Base-by-base conservation (phyloP, 2,888 invertebrate genomes). In the Oscheius myriophilus region DNA sequence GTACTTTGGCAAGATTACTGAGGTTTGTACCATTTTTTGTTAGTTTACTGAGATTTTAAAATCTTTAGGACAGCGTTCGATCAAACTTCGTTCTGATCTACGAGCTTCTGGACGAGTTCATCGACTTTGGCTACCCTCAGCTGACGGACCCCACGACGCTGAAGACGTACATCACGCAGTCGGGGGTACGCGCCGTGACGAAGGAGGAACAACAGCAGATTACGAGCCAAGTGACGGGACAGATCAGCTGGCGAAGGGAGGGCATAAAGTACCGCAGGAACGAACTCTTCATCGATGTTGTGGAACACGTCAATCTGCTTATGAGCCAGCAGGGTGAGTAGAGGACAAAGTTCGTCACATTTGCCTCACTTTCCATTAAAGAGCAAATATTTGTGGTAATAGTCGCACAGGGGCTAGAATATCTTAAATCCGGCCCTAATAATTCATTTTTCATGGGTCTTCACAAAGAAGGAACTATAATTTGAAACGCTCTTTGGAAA, bases 81-180 rank as follows among this genome's bases (percentile, higher is more conserved):
- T 98, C 98, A 87, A 98, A 98, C 89, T 99, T 99, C 89, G 98
- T 99, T n/a, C 91, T 98, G 25, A 98, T 98, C 84, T 98, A 98
- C 87, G 98, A 98, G 89, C 89, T 98, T 80, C 91, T 98, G 69
- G 98, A 98, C 90, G 95, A 98, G 90, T 96, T 97, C 86, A 89
- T 98, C 76, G 98, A 98, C 88, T 98, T 97, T 89, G 98, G 98
- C 0, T 98, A 98, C 88, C 97, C 98, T 0, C 98, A 98, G 89
- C 97, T 98, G 88, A 96, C 97, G 0, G 98, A 98, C 87, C 96
- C 97, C 0, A 97, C 97, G n/a, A 96, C 98, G n/a, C 89, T 98
- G 84, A 98, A 98, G 89, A 97, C 96, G 0, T 98, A 97, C 87
- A 98, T 98, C 83, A 98, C 97, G 16, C 98, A 98, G 87, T 96